Base-by-base conservation (phyloP, 2,888 invertebrate genomes). In the Theretra japonica region DNA sequence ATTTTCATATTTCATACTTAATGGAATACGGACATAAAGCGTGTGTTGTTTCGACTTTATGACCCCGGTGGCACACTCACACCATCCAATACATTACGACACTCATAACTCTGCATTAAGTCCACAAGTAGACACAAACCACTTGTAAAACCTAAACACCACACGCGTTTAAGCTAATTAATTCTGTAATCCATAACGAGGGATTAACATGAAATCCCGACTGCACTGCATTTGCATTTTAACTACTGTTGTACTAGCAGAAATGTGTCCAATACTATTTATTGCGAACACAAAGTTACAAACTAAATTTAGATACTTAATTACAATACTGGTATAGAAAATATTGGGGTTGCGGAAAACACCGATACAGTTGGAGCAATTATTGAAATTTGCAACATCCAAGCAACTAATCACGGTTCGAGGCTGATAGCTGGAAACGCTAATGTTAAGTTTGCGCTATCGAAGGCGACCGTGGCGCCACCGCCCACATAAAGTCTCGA, bases 351-450 rank as follows among this genome's bases (percentile, higher is more conserved):
- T 33, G 30, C 72, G 56, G 72, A 69, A 69, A 72, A 72, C 69
- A 69, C 33, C 23, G 68, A 53, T 69, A 59, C 68, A n/a, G 68
- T 69, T 60, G 59, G 50, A 80, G 83, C 88, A 89, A 90, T 90
- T 90, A 89, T 87, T 86, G 83, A 83, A 85, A 84, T 86, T 79
- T 76, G 84, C 84, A 85, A 86, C 83, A 84, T 85, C 84, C 76
- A 78, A 75, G 79, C 82, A 83, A 81, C 83, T 89, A 90, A 90
- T 90, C 90, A 88, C 85, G 81, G 85, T 86, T 83, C 80, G 82
- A 77, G 81, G 83, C 82, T 84, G 90, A 88, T 89, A 88, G 78
- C 81, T 79, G 73, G 80, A 80, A 76, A 79, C 81, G 82, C 83
- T 86, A 83, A 82, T 84, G 78, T 79, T 78, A 82, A 82, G 82